Evolutionary conservation across 1,140 invertebrate genomes (phyloP).

Genomic region (Leptinotarsa undecemlineata): DNA sequence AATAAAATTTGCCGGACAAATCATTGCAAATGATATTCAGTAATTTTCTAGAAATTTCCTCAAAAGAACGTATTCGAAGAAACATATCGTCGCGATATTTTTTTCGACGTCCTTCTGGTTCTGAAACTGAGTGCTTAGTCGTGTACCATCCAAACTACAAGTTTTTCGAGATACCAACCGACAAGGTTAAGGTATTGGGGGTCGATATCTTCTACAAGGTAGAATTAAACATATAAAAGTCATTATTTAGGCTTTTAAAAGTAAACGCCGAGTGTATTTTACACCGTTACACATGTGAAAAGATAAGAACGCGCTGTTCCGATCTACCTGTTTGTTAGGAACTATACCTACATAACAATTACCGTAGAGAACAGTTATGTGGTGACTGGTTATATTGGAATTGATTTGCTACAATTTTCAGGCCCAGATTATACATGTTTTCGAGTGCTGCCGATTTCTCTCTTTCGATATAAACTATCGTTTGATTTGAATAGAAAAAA

Average conservation of each 20-base stretch:
- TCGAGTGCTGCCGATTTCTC: too few relatives aligned
- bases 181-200: slow-evolving; percentile 19
- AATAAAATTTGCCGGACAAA: too few relatives aligned
- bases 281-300: not conserved
- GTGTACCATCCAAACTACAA: slow-evolving; percentile 13
- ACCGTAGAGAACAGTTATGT: too few relatives aligned
- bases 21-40: too few relatives aligned
- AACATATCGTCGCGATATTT: not conserved
- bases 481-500: too few relatives aligned
- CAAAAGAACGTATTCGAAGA: too few relatives aligned
- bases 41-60: too few relatives aligned
- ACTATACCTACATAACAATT: not conserved
- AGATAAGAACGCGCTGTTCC: not conserved
- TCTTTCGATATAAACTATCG: too few relatives aligned
- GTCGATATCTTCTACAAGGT: slow-evolving; percentile 12
- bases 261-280: not conserved
- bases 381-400: too few relatives aligned
- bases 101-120: not conserved
- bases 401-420: too few relatives aligned
- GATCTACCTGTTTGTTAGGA: not conserved
- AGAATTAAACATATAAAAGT: slow-evolving; percentile 24
- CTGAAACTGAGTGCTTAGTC: slow-evolving; percentile 12
- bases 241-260: slow-evolving; percentile 19
- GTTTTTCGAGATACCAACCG: slow-evolving; percentile 12
- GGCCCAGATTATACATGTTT: too few relatives aligned